phyloP scores from a whole-genome alignment of 37 sponge, comb jelly and placozoan species.

The Cliona cf. orientalis region DNA sequence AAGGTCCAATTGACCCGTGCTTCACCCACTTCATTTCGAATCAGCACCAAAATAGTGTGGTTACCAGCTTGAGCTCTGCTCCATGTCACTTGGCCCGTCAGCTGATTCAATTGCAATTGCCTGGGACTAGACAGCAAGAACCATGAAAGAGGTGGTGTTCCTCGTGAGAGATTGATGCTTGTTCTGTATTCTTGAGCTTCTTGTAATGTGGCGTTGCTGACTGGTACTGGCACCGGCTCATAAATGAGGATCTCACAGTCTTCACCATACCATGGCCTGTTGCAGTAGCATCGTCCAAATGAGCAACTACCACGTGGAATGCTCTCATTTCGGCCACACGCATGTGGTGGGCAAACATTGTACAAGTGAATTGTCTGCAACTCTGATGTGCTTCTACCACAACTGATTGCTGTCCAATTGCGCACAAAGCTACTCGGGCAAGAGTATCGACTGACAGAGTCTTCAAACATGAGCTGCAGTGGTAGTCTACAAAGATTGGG shows the following conservation, averaged over 20 bases:
- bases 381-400: not conserved
- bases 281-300: constrained; percentile 19
- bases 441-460: not conserved
- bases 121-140: constrained; percentile 14
- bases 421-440: constrained; percentile 25
- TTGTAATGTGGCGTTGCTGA: constrained; percentile 9
- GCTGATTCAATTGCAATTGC: not conserved
- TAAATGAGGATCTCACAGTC: constrained; percentile 19
- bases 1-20: constrained; percentile 7
- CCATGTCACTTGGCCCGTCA: constrained; percentile 14
- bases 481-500: constrained; percentile 17
- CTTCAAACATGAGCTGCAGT: not conserved
- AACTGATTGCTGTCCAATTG: constrained; percentile 7
- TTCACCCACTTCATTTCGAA: constrained; percentile 14
- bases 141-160: constrained; percentile 28
- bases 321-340: constrained; percentile 37
- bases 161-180: not conserved
- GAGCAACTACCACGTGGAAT: constrained; percentile 20
- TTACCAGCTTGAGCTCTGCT: constrained; percentile 41
- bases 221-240: not conserved
- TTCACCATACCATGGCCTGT: constrained; percentile 33
- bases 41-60: constrained; percentile 20
- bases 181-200: constrained; percentile 21
- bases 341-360: constrained; percentile 23
- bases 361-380: constrained; percentile 11